A percentile compares a stretch with the other conserved stretches of the same genome.
These are phyloP conservation scores for Alectura lathami DNA, from an alignment of 2,113 vertebrate genomes.

Conservation along the genomic window DNA sequence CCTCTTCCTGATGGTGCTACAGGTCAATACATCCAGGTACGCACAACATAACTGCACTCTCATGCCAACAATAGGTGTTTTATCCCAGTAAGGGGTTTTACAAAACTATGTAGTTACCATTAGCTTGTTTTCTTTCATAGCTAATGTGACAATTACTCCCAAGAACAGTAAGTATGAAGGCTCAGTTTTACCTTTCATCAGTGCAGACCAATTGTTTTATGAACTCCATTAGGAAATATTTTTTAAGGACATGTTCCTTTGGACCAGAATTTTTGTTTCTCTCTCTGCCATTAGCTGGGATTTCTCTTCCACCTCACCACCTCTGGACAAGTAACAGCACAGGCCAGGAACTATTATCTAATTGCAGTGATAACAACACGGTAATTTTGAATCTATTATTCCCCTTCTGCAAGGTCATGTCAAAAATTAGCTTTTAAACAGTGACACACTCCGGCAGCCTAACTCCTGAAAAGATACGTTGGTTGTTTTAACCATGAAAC, in stretches of 20 bases:
- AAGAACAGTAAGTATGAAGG: slow-evolving; percentile 22
- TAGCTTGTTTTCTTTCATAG: not conserved
- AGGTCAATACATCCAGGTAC: not conserved
- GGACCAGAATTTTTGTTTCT: not conserved
- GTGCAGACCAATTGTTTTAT: slow-evolving; percentile 31
- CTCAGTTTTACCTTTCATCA: slow-evolving; percentile 52
- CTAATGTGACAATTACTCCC: not conserved
- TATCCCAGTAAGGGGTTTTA: not conserved
- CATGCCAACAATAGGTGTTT: not conserved
- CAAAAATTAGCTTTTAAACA: not conserved
- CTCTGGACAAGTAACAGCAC: not conserved
- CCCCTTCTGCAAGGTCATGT: not conserved
- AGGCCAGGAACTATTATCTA: not conserved
- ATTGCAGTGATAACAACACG: not conserved
- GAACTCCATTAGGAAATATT: not conserved
- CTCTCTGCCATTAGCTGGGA: not conserved
- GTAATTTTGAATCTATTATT: not conserved
- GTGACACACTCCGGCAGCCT: not conserved
- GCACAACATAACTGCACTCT: not conserved
- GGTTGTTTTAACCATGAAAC: not conserved
- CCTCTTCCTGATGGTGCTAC: not conserved
- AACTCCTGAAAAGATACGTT: not conserved
- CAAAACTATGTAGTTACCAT: not conserved
- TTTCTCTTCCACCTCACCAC: not conserved
- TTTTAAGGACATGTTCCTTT: not conserved